Base-by-base conservation (phyloP, 2,797 vertebrate species). In the Thaleichthys pacificus region DNA sequence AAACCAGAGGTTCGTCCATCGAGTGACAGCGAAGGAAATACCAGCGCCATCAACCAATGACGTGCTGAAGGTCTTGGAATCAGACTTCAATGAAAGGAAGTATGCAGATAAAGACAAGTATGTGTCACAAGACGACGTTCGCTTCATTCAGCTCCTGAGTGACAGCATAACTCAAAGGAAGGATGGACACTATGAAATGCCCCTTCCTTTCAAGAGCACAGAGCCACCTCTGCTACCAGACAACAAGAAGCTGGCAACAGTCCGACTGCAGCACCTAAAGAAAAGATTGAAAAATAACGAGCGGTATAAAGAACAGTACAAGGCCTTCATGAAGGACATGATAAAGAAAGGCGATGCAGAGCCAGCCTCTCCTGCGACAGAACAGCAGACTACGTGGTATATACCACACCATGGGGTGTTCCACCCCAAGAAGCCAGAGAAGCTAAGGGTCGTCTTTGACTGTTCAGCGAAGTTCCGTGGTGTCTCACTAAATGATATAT, bases 91-190 rank as follows among this genome's bases (percentile, higher is more conserved):
- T 51, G 76, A 80, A 6, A 80, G 26, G 12, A 64, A 5, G 2
- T 71, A 77, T 57, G 82, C 14, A 56, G n/a, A 56, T n/a, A 56
- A 74, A 4, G 69, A 75, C 7, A 79, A 74, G 19, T 70, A 56
- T 73, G 66, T 83, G 35, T 83, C 78, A 5, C 77, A 79, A 32
- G 72, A 80, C 24, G 78, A 80, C 74, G 65, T 80, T n/a, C 75
- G 42, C 21, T 80, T 80, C 19, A 71, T 78, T 47, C 77, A 78
- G 58, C 24, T 74, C 19, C 79, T 80, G 26, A 75, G 69, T 72
- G 56, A 74, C 28, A 60, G 61, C 15, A 80, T 77, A 21, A 57
- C 7, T 24, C 75, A 77, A 42, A 68, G 67, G n/a, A 60, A 74
- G 5, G 38, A 42, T 76, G 73, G 79, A 7, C 70, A 78, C 66